Conservation (phyloP, 2,888 invertebrate species). For the Sphaerophoria taeniata region DNA sequence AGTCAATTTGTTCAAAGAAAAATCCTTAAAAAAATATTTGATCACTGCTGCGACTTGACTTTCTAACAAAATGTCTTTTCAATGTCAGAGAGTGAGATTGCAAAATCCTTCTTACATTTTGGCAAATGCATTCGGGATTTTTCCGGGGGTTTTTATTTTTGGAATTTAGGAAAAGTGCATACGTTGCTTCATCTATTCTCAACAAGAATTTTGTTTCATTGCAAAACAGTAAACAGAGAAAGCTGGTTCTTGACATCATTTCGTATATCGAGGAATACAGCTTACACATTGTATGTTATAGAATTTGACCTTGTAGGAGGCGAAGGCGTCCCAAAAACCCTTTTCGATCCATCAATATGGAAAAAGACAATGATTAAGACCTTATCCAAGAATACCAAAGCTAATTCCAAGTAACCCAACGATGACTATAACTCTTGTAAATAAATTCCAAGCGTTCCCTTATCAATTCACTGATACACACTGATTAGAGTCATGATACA, state of each 20-base stretch:
- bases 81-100: background rate
- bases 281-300: too few species aligned
- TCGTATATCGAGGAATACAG: too few species aligned
- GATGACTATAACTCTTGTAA: slow-evolving; percentile 57
- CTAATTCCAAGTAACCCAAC: slow-evolving; percentile 48
- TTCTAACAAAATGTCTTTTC: background rate
- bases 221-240: too few species aligned
- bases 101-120: slow-evolving; percentile 7
- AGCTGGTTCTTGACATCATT: too few species aligned
- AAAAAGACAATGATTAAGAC: slow-evolving; percentile 43
- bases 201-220: too few species aligned
- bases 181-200: too few species aligned
- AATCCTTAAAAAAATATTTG: slow-evolving; percentile 25
- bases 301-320: background rate
- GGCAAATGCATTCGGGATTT: slow-evolving; percentile 6
- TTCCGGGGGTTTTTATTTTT: background rate
- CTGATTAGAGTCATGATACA: slow-evolving; percentile 14
- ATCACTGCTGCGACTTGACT: background rate
- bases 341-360: slow-evolving; percentile 5
- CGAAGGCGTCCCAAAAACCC: slow-evolving; percentile 17
- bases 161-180: background rate
- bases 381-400: slow-evolving; percentile 4
- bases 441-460: slow-evolving; percentile 15
- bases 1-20: slow-evolving; percentile 51
- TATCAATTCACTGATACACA: slow-evolving; percentile 46